A percentile compares a stretch with the other conserved stretches of the same genome.
Evolutionary conservation across 53 echinoderm and acorn worm species (phyloP).

Genomic region (Zoroaster sp.): DNA sequence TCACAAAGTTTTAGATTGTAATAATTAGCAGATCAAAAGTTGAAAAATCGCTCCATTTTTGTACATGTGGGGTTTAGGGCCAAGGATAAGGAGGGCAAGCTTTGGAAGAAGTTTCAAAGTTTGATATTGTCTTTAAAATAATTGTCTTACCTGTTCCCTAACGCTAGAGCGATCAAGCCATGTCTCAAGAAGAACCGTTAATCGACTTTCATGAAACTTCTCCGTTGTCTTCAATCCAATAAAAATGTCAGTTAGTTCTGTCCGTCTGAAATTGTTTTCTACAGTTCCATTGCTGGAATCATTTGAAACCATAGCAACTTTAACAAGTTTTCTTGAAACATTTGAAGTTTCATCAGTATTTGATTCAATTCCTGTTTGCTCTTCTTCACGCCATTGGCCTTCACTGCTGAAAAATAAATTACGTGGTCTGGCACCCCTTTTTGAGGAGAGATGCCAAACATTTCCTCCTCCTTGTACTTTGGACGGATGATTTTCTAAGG

Average conservation of each 20-base stretch:
- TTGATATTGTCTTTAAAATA: too few relatives aligned
- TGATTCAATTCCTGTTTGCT: not conserved
- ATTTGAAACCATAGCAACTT: not conserved
- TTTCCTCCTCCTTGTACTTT: not conserved
- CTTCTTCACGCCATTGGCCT: not conserved
- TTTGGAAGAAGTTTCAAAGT: too few relatives aligned
- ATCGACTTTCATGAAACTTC: slow-evolving; percentile 66
- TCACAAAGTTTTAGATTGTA: too few relatives aligned
- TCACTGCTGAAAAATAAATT: slow-evolving; percentile 32
- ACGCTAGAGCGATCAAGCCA: slow-evolving; percentile 68
- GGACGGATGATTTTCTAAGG: not conserved
- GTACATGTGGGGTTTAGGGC: too few relatives aligned
- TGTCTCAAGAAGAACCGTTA: slow-evolving; percentile 75
- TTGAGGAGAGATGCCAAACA: not conserved
- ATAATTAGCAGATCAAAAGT: too few relatives aligned
- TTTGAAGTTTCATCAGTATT: not conserved
- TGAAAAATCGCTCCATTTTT: too few relatives aligned
- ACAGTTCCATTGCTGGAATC: not conserved
- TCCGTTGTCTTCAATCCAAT: slow-evolving; percentile 93
- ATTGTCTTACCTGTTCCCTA: slow-evolving; percentile 72
- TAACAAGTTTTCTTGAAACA: not conserved
- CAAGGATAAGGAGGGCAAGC: too few relatives aligned
- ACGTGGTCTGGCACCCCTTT: slow-evolving; percentile 23
- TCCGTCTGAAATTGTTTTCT: slow-evolving; percentile 41
- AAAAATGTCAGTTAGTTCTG: slow-evolving; percentile 72